Evolutionary conservation across 2,797 vertebrate genomes (phyloP).

Genomic region (Poecilia gillii): DNA sequence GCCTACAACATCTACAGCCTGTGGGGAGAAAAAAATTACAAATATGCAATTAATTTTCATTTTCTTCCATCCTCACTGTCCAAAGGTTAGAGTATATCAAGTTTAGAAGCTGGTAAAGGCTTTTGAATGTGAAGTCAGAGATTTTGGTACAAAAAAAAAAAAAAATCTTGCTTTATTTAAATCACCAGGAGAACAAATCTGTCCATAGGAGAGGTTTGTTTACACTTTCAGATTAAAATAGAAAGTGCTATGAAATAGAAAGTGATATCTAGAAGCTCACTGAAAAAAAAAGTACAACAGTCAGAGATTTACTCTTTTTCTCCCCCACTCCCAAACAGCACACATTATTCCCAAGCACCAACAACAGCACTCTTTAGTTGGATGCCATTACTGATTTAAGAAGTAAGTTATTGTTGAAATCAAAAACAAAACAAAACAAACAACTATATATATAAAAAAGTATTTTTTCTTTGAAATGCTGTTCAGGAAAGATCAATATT

Average conservation of each 20-base stretch:
- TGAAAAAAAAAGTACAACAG: neutral
- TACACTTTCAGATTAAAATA: neutral
- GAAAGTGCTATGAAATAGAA: neutral
- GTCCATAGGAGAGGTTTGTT: neutral
- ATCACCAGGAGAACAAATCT: neutral
- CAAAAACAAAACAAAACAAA: neutral
- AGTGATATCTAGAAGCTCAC: neutral
- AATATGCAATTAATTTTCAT: constrained; percentile 12
- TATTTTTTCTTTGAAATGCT: neutral
- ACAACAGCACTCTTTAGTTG: neutral
- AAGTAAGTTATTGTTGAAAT: neutral
- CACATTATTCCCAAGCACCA: neutral
- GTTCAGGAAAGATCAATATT: neutral
- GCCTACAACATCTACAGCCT: constrained; percentile 98
- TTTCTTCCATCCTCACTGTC: neutral
- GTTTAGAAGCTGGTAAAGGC: neutral
- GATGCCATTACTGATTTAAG: neutral
- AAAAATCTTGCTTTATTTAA: neutral
- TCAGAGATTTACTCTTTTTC: neutral
- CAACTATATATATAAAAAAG: neutral
- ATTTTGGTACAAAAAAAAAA: neutral
- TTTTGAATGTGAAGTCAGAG: neutral
- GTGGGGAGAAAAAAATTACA: neutral
- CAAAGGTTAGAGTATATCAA: neutral
- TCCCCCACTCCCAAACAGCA: neutral